These are phyloP conservation scores for Siderastrea radians DNA, from an alignment of 92 coral and sea anemone genomes.

Conservation along the genomic window DNA sequence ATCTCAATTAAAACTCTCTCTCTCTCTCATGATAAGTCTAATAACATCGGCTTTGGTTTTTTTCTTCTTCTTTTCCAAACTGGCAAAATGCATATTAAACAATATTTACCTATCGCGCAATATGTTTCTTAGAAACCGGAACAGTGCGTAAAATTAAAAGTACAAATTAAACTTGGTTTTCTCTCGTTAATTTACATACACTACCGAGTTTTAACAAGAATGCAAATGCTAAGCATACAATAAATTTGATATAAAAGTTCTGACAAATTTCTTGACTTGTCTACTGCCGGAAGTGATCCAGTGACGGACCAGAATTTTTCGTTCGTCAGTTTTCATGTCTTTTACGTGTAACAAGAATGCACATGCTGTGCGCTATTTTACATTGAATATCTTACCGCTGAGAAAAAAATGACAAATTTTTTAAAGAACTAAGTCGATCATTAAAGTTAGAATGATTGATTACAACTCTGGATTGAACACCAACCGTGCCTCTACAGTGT, in stretches of 20 bases:
- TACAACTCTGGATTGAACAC: no score
- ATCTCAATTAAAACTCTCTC: not conserved
- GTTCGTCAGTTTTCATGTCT: not conserved
- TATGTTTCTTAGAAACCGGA: constrained; percentile 25
- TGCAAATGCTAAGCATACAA: constrained; percentile 3
- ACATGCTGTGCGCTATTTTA: no score
- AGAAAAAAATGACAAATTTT: no score
- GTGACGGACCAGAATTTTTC: not conserved
- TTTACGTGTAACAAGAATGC: no score
- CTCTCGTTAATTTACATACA: not conserved
- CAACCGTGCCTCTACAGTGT: no score
- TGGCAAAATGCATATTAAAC: not conserved
- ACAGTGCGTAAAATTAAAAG: not conserved
- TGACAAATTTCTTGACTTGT: not conserved
- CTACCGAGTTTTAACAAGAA: not conserved
- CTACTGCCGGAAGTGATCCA: no score
- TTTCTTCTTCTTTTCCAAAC: not conserved
- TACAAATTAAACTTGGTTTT: not conserved
- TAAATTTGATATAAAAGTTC: not conserved
- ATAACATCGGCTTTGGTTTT: not conserved
- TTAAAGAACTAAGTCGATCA: no score
- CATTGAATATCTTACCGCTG: no score
- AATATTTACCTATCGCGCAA: constrained; percentile 9
- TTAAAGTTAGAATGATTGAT: no score
- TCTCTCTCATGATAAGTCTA: not conserved